phyloP scores from a whole-genome alignment of 2,888 invertebrate genomes.

The Dendrolimus houi region DNA sequence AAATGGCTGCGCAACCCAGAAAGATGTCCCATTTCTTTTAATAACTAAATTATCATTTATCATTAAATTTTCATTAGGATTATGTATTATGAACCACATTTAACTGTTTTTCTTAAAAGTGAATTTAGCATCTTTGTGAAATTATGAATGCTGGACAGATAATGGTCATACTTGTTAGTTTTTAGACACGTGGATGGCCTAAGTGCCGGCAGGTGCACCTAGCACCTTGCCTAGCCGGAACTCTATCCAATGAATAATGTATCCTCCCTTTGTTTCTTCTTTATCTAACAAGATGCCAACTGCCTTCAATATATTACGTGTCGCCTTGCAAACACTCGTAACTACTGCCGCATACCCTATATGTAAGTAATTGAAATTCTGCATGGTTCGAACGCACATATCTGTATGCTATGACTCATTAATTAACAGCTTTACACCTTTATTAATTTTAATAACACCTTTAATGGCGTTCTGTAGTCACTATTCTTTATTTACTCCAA shows the following conservation, averaged over 20 bases:
- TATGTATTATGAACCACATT: too few species aligned
- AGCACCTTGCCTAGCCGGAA: constrained; percentile 58
- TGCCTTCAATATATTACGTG: constrained; percentile 10
- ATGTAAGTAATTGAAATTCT: constrained; percentile 47
- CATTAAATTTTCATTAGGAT: too few species aligned
- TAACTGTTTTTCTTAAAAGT: too few species aligned
- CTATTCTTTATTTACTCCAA: background rate
- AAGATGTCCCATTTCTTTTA: too few species aligned
- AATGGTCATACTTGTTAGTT: background rate
- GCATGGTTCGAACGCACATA: constrained; percentile 13
- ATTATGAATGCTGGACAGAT: too few species aligned
- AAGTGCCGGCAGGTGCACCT: constrained; percentile 42
- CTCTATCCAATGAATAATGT: constrained; percentile 50
- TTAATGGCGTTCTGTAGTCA: background rate
- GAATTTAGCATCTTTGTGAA: too few species aligned
- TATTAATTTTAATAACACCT: background rate
- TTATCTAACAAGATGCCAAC: constrained; percentile 13
- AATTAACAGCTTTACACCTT: background rate
- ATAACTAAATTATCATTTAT: too few species aligned
- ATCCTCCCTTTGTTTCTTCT: constrained; percentile 43
- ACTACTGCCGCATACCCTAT: constrained; percentile 9
- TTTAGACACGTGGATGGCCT: constrained; percentile 1
- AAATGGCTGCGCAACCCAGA: too few species aligned
- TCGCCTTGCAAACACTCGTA: constrained; percentile 5
- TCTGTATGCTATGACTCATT: background rate